These are phyloP conservation scores for Meriones psammophilus DNA, from an alignment of 2,797 vertebrate genomes.

Conservation along the genomic window DNA sequence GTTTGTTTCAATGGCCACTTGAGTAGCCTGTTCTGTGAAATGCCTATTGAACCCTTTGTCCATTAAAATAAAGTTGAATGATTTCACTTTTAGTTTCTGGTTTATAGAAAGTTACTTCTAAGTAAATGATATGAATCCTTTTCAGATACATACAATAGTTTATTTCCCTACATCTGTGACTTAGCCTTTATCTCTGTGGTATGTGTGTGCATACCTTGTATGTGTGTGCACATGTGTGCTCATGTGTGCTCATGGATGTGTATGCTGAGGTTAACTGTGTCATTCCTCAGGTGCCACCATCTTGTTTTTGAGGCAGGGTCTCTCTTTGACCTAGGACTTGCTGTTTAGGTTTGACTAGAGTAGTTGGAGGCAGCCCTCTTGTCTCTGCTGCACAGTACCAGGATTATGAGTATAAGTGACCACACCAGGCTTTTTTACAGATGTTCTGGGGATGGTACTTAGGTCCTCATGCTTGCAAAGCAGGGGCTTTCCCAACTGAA, in stretches of 20 bases:
- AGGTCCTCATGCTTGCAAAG: background rate
- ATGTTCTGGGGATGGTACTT: background rate
- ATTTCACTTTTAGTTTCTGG: background rate
- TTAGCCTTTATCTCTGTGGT: background rate
- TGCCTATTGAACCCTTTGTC: background rate
- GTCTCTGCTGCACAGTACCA: background rate
- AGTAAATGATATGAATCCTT: background rate
- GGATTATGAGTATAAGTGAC: background rate
- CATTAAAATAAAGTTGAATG: constrained; percentile 7
- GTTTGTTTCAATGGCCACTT: constrained; percentile 35
- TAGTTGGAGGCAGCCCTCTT: too few species aligned
- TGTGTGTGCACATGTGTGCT: background rate
- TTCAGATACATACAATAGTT: background rate
- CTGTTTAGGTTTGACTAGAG: background rate
- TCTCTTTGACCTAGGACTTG: background rate
- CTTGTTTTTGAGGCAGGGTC: background rate
- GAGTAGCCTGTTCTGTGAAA: background rate
- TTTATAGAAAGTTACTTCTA: constrained; percentile 30
- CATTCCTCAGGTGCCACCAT: background rate
- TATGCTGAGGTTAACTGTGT: background rate
- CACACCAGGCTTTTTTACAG: too few species aligned
- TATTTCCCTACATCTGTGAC: background rate
- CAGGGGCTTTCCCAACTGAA: background rate
- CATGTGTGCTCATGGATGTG: background rate
- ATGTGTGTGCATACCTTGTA: background rate